Conservation (phyloP, 1,140 invertebrate species). For the Berghia stephanieae region DNA sequence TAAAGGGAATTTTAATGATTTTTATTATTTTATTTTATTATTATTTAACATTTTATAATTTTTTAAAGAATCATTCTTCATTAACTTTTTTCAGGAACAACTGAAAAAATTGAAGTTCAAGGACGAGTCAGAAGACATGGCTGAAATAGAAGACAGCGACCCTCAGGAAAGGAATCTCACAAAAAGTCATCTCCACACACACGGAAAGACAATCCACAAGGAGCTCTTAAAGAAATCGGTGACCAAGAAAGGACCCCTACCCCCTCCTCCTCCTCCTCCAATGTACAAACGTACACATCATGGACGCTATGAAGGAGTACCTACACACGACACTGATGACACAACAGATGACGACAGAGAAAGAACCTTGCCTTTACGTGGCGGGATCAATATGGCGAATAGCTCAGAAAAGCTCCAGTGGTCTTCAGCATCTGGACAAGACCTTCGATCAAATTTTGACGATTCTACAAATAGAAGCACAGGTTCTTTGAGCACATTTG, state of each 20-base stretch:
- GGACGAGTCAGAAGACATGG: slow-evolving; percentile 12
- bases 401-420: too few species aligned
- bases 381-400: too few species aligned
- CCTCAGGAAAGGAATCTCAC: slow-evolving; percentile 43
- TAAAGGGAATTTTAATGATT: neutral
- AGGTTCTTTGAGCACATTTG: too few species aligned
- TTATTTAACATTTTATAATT: neutral
- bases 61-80: neutral
- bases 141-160: slow-evolving; percentile 38
- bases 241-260: neutral
- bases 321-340: slow-evolving; percentile 21
- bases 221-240: slow-evolving; percentile 37
- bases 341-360: neutral
- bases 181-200: slow-evolving; percentile 41
- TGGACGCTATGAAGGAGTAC: slow-evolving; percentile 37
- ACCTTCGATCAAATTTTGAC: too few species aligned
- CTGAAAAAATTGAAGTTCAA: slow-evolving; percentile 34
- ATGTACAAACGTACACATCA: slow-evolving; percentile 31
- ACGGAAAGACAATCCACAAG: slow-evolving; percentile 44
- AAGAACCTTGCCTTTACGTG: too few species aligned
- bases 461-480: too few species aligned
- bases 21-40: slow-evolving; percentile 2
- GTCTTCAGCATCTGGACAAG: too few species aligned
- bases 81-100: slow-evolving; percentile 36
- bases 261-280: neutral